Evolutionary conservation across 2,888 invertebrate species (phyloP).

Genomic region (Patella pellucida): DNA sequence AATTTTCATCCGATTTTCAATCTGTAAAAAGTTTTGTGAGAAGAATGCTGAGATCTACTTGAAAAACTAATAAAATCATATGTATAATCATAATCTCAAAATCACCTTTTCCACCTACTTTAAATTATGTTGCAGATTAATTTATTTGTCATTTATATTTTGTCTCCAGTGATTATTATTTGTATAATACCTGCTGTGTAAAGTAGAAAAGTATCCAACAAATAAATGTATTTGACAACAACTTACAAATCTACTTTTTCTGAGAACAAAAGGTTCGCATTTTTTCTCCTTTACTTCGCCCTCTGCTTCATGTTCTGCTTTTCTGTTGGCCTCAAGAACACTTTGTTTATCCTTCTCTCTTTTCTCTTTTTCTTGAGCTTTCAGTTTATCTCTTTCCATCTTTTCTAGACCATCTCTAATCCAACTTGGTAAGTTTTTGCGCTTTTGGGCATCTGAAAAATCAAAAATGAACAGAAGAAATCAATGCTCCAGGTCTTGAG

Average conservation of each 20-base stretch:
- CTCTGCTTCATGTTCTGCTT: slow-evolving; percentile 38
- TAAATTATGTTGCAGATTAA: no score
- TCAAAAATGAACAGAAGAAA: background rate
- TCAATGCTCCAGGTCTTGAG: background rate
- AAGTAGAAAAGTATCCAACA: no score
- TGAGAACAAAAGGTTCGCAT: slow-evolving; percentile 69
- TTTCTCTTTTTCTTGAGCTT: slow-evolving; percentile 78
- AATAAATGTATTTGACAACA: no score
- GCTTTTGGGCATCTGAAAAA: slow-evolving; percentile 68
- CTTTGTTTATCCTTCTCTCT: slow-evolving; percentile 64
- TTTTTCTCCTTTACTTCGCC: slow-evolving; percentile 54
- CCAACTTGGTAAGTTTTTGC: slow-evolving; percentile 96
- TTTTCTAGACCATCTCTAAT: slow-evolving; percentile 97
- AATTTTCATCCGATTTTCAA: no score
- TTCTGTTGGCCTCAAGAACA: background rate
- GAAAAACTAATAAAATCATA: no score
- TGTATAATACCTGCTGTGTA: no score
- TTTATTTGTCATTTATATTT: no score
- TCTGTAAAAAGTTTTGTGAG: no score
- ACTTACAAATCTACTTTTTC: slow-evolving; percentile 77
- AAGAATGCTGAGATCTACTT: no score
- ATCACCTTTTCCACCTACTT: no score
- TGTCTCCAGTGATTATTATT: no score
- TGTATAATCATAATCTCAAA: no score
- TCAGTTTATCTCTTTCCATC: slow-evolving; percentile 81